Evolutionary conservation across 2,797 vertebrate species (phyloP).

Genomic region (Ceyx erithaca): DNA sequence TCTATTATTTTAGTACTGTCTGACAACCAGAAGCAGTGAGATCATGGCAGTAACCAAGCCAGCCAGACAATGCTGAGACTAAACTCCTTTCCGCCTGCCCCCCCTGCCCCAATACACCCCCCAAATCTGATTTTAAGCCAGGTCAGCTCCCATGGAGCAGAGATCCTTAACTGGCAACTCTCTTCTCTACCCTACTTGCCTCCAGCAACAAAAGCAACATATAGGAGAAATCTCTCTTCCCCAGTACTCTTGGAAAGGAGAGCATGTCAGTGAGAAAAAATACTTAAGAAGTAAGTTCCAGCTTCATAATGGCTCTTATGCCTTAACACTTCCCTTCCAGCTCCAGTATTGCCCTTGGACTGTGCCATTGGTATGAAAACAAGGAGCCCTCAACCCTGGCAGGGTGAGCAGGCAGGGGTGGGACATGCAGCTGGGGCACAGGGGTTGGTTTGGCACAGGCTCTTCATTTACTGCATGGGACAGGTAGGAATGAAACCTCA

Average conservation of each 20-base stretch:
- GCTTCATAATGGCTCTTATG: background rate
- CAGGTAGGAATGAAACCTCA: background rate
- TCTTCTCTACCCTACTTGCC: background rate
- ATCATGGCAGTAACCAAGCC: constrained; percentile 49
- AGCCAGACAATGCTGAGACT: constrained; percentile 52
- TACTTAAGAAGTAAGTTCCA: background rate
- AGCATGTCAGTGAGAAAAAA: background rate
- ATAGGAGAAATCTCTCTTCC: background rate
- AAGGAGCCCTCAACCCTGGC: background rate
- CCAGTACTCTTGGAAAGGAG: background rate
- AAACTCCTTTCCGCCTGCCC: constrained; percentile 1
- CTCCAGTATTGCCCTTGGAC: background rate
- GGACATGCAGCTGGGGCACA: background rate
- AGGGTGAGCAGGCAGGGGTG: background rate
- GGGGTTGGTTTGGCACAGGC: rapidly evolving
- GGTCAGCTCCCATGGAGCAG: background rate
- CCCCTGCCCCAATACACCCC: background rate
- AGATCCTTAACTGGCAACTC: background rate
- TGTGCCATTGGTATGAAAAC: rapidly evolving
- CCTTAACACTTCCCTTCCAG: background rate
- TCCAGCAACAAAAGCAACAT: background rate
- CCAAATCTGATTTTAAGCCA: background rate
- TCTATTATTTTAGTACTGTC: constrained; percentile 9
- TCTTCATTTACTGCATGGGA: rapidly evolving
- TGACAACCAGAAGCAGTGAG: constrained; percentile 60